phyloP scores from a whole-genome alignment of 2,888 invertebrate genomes.

The Scaptodrosophila latifasciaeformis region DNA sequence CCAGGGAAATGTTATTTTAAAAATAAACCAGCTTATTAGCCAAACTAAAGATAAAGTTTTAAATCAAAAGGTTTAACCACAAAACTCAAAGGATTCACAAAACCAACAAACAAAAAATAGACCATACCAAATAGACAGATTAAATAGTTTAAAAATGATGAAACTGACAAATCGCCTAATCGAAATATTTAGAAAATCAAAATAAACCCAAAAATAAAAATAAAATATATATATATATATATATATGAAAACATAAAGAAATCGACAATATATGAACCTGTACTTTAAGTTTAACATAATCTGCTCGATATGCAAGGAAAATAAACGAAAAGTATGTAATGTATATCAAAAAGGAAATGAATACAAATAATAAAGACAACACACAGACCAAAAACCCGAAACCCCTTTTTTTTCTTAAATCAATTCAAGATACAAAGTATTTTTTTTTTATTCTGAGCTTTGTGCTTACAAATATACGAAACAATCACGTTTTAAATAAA shows the following conservation, averaged over 20 bases:
- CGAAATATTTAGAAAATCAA: not conserved
- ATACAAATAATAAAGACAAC: constrained; percentile 62
- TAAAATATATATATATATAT: constrained; percentile 27
- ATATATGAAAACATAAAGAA: constrained; percentile 46
- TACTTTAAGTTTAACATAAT: constrained; percentile 40
- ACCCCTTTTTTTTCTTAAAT: no score
- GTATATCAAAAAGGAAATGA: constrained; percentile 43
- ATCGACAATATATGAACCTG: constrained; percentile 71
- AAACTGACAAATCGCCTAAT: constrained; percentile 41
- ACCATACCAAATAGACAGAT: not conserved
- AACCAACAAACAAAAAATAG: not conserved
- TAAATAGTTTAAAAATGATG: constrained; percentile 29
- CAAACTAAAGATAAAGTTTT: no score
- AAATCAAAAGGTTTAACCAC: no score
- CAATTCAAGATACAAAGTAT: no score
- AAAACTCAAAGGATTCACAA: no score
- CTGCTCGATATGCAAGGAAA: constrained; percentile 29
- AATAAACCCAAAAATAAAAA: constrained; percentile 18
- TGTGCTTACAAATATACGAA: no score
- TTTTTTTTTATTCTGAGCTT: no score
- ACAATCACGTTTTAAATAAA: no score
- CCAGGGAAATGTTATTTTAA: no score
- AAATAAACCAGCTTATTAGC: no score
- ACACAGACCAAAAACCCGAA: constrained; percentile 62
- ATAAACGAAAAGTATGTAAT: constrained; percentile 34